Conservation (phyloP, 2,797 vertebrate species). For the Hapalemur alaotrensis region DNA sequence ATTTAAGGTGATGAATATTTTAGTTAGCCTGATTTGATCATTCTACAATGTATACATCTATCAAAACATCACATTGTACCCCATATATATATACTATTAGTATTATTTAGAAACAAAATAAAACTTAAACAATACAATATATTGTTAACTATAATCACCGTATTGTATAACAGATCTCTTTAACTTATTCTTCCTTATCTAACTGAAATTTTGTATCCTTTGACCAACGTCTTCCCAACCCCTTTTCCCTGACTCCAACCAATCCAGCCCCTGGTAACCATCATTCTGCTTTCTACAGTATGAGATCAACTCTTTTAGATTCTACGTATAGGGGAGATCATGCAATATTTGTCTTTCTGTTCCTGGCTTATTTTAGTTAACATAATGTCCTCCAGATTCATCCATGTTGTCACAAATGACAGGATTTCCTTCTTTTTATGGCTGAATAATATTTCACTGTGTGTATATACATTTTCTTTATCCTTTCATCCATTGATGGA, state of each 20-base stretch:
- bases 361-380: neutral
- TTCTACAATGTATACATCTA: neutral
- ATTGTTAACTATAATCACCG: neutral
- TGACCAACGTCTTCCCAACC: neutral
- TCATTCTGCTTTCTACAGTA: neutral
- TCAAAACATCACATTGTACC: neutral
- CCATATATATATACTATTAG: neutral
- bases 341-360: neutral
- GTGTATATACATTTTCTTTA: neutral
- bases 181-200: neutral
- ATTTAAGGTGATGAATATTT: no score
- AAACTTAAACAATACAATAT: neutral
- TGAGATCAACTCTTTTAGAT: neutral
- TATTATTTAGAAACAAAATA: neutral
- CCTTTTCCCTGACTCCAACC: no score
- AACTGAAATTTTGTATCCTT: neutral
- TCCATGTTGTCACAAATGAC: neutral
- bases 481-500: neutral
- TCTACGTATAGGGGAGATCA: neutral
- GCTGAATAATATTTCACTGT: neutral
- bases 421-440: neutral
- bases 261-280: neutral
- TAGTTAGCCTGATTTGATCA: no score
- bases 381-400: neutral
- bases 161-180: neutral